A percentile compares a stretch with the other conserved stretches of the same genome.
phyloP scores from a whole-genome alignment of 23 tunicate genomes.

The Corella eumyota region DNA sequence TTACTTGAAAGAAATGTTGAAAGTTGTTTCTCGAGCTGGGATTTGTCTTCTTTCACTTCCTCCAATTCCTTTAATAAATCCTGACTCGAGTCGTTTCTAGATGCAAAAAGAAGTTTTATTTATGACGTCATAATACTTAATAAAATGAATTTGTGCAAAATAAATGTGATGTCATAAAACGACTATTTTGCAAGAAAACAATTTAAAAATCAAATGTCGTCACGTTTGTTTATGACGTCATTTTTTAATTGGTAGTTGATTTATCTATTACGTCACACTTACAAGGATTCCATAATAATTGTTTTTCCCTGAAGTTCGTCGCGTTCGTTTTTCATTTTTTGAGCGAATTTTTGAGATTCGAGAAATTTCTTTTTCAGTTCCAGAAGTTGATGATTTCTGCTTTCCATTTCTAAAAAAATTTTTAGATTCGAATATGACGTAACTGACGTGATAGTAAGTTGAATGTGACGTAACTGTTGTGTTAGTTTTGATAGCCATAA shows the following conservation, averaged over 20 bases:
- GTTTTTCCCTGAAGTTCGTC: slow-evolving; percentile 84
- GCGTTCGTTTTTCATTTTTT: slow-evolving; percentile 56
- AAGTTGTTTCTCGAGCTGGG: slow-evolving; percentile 56
- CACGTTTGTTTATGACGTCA: no score
- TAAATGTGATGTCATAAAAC: no score
- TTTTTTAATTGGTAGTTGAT: no score
- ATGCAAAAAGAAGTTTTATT: not conserved
- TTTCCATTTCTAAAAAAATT: slow-evolving; percentile 14
- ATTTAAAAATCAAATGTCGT: no score
- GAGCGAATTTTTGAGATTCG: slow-evolving; percentile 36
- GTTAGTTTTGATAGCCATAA: no score
- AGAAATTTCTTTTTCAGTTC: slow-evolving; percentile 38
- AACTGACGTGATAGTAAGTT: no score
- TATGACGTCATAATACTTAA: no score
- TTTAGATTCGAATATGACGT: no score
- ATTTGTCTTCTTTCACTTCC: slow-evolving; percentile 39
- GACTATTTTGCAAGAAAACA: no score
- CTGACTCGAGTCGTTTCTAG: slow-evolving; percentile 52
- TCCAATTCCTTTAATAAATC: slow-evolving; percentile 64
- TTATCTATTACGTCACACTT: no score
- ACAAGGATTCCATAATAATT: slow-evolving; percentile 86
- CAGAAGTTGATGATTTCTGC: slow-evolving; percentile 22
- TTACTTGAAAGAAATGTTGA: slow-evolving; percentile 44
- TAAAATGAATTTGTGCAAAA: no score
- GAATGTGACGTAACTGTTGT: no score